Conservation (phyloP, 2,113 vertebrate species). For the Corynorhinus townsendii region DNA sequence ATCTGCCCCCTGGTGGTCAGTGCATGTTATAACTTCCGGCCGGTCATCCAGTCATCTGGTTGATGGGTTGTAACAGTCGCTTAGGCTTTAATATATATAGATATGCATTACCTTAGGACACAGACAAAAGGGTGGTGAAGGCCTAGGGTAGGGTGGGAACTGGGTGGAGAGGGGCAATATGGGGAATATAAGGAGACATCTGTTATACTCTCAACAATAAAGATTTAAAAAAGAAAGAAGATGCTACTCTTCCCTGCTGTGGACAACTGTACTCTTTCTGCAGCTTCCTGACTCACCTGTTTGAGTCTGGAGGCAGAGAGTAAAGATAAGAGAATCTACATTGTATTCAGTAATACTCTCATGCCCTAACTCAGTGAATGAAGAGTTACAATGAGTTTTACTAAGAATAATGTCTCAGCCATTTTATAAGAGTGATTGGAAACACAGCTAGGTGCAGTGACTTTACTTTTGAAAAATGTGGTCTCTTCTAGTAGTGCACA, state of each 20-base stretch:
- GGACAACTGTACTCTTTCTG: background rate
- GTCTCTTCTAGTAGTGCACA: background rate
- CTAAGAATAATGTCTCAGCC: background rate
- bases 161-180: no score
- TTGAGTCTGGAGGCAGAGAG: background rate
- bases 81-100: no score
- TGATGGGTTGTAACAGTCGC: no score
- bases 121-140: no score
- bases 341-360: background rate
- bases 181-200: no score
- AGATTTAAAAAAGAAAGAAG: background rate
- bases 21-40: no score
- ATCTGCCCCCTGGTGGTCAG: no score
- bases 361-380: background rate
- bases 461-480: background rate
- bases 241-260: background rate
- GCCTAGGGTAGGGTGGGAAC: no score
- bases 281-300: background rate
- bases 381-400: constrained; percentile 9
- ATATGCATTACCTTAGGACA: no score
- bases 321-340: background rate
- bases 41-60: no score
- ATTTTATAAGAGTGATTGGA: background rate
- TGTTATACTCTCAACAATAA: no score
- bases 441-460: background rate